These are phyloP conservation scores for Passer domesticus DNA, from an alignment of 2,113 vertebrate species.

Conservation along the genomic window DNA sequence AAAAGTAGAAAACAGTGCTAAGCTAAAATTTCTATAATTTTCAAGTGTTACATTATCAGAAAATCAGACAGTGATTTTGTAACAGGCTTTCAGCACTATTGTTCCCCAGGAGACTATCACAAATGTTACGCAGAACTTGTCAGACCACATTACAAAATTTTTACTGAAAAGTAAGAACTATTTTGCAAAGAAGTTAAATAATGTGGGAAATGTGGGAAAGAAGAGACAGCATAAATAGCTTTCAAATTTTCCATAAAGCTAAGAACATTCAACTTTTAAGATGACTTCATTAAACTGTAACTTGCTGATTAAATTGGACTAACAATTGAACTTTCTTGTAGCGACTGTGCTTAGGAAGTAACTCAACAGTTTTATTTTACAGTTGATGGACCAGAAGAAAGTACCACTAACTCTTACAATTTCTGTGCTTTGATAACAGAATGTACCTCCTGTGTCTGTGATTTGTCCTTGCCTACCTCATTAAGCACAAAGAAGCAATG, in stretches of 20 bases:
- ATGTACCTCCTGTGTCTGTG: neutral
- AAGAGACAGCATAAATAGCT: neutral
- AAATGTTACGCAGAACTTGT: neutral
- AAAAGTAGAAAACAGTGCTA: neutral
- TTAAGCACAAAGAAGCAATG: neutral
- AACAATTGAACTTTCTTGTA: neutral
- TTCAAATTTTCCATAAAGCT: neutral
- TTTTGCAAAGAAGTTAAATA: neutral
- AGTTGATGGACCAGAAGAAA: neutral
- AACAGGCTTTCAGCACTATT: neutral
- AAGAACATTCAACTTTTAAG: neutral
- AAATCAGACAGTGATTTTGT: neutral
- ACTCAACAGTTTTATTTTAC: neutral
- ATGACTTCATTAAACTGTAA: neutral
- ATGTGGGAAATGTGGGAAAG: neutral
- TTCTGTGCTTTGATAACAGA: neutral
- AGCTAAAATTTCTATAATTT: neutral
- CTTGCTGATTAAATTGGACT: neutral
- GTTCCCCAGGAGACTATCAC: neutral
- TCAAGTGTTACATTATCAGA: neutral
- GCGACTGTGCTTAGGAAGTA: neutral
- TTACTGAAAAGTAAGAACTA: neutral
- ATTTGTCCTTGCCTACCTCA: neutral
- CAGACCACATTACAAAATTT: neutral
- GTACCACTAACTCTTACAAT: neutral